Evolutionary conservation across 2,113 vertebrate genomes (phyloP), one percentile per base, ranked within the genome.

Genomic region (Irena cyanogastra): DNA sequence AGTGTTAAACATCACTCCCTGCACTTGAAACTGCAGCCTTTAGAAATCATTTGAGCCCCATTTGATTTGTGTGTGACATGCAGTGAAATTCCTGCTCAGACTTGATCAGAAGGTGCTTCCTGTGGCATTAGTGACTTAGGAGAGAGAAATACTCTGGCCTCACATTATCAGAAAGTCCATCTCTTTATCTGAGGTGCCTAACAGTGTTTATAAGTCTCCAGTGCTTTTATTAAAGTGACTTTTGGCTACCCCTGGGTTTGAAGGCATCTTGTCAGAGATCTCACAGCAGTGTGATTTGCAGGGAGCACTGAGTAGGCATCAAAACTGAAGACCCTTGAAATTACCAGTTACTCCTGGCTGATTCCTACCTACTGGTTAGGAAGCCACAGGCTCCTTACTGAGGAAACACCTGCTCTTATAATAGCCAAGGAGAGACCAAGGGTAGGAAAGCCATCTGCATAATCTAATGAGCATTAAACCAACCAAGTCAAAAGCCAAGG

Each of bases 391-490:
- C 49, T 95, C 12, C 81, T 85, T n/a, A 15, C 66, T 70, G 79
- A 95, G 93, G 96, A 86, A 96, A 52, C 87, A 86, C 90, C 88
- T 95, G 89, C 65, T 93, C 35, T 45, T 86, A 1, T 20, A 77
- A 74, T 44, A 94, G 90, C 86, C 49, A 68, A 66, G 61, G 84
- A 89, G 86, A 87, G 69, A 92, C 57, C 68, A 52, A 35, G 83
- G 72, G 68, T 94, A 88, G 88, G 88, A 93, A 92, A 83, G 71
- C 75, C 54, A 44, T 92, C 75, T 63, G 56, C 83, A 92, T 95
- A 95, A 96, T 94, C 94, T 88, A 76, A 80, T 85, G 82, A 94
- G 83, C 72, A 83, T 95, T 95, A 93, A 94, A 93, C 59, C 72
- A 84, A 83, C 52, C 64, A 83, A 96, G 86, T 60, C 90, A 90